Evolutionary conservation across 2,888 invertebrate species (phyloP), one percentile per base, ranked within the genome.

Genomic region (Dione vanillae): DNA sequence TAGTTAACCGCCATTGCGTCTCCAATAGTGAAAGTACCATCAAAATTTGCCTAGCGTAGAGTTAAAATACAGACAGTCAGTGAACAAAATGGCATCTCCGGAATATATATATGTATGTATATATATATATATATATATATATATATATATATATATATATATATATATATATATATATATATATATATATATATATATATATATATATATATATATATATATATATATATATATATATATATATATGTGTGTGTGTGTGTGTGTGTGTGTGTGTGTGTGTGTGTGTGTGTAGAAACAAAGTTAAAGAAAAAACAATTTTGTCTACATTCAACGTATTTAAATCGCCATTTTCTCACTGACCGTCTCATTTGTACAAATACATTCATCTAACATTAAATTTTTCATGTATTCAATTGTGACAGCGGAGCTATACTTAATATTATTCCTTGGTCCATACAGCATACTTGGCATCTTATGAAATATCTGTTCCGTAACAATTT

Each of bases 361-460:
- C 37, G 37, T 11, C 56, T 16, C 16, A 16, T 45, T 45, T 45
- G 20, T 61, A 45, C 20, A 61, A 40, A 61, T 27, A 61, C 27
- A 45, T 20, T 27, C 43, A 19, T 61, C 20, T 45, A 59, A n/a
- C 19, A 19, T 59, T 59, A 41, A 56, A 11, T 61, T 45, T 61
- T 61, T 56, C 16, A 37, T 37, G 45, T 61, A 61, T 61, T 43
- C 20, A 61, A n/a, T 45, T 87, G 84, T 82, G 82, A 83, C 86
- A 90, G 91, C 91, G 79, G 87, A 88, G 87, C 90, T 90, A 91
- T 82, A 87, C 90, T 90, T 91, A 90, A 83, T 85, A 81, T 82
- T 85, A 85, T 82, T 87, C 89, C 89, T 92, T 92, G 92, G 92
- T 92, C 92, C 92, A 88, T 88, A 90, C 90, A 86, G 89, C 80